Base-by-base conservation (phyloP, 2,113 vertebrate genomes). In the Pterocles burchelli region DNA sequence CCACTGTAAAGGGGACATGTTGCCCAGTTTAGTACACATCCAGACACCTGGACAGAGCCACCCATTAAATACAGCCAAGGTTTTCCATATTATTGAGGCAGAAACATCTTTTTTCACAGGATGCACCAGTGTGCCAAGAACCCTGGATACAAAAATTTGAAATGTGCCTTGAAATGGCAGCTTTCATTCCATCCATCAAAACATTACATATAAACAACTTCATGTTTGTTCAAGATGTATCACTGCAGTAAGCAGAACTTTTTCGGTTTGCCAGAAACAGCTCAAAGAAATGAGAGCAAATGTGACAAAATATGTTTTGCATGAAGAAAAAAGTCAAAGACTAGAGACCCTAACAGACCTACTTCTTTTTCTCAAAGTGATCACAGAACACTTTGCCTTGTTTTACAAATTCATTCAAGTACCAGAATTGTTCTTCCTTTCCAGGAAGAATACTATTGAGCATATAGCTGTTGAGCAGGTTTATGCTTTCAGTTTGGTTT, bases 171-270 rank as follows among this genome's bases (percentile, higher is more conserved):
- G 74, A 89, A 97, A 90, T 89, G 68, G 38, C 83, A 94, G 82
- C 48, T 96, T 97, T 96, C 82, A 21, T 75, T 94, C 45, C 48
- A 83, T 77, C 85, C n/a, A 3, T 95, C 95, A 94, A 95, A 96
- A 95, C 79, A 80, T 80, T 81, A 71, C 24, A 0, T 72, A 70
- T 29, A 95, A 96, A 94, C 89, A 95, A 62, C 33, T 79, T 46
- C 13, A 19, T 87, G 51, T 88, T 91, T 94, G 65, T 88, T 96
- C 87, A 91, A 94, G 91, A 89, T 36, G 15, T 46, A 78, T 72
- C 75, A 45, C 49, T 96, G 66, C 70, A 84, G 70, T 73, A 89
- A 89, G 84, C 81, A 95, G 66, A 94, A 68, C 73, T 81, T 80
- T 29, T 15, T 58, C 0, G 0, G 10, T 82, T 72, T 96, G 77